A percentile compares a stretch with the other conserved stretches of the same genome.
These are phyloP conservation scores for Tupaia chinensis DNA, from an alignment of 2,113 vertebrate species.

Conservation along the genomic window DNA sequence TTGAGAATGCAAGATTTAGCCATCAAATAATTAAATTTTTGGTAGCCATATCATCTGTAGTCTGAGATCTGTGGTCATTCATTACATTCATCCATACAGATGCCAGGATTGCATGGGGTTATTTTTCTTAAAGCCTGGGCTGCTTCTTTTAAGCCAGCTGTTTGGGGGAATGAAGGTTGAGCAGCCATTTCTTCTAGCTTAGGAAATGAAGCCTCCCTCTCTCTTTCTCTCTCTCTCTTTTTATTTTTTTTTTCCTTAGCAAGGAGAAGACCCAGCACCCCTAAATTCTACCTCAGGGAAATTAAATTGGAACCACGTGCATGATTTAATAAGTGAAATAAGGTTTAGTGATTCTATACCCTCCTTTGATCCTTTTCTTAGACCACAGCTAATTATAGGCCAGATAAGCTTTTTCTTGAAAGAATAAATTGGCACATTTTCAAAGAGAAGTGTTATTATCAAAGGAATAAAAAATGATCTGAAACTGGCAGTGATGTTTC, in stretches of 20 bases:
- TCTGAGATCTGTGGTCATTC: not conserved
- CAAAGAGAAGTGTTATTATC: slow-evolving; percentile 83
- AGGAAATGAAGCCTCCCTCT: slow-evolving; percentile 40
- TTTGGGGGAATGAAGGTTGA: not conserved
- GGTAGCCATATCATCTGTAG: not conserved
- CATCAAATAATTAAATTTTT: not conserved
- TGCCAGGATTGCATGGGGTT: not conserved
- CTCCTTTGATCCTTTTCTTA: slow-evolving; percentile 79
- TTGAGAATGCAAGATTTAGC: not conserved
- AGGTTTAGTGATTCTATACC: slow-evolving; percentile 65
- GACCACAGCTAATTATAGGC: slow-evolving; percentile 80
- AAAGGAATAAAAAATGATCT: slow-evolving; percentile 84
- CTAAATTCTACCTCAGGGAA: slow-evolving; percentile 71
- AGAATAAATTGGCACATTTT: slow-evolving; percentile 83
- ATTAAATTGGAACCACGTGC: slow-evolving; percentile 80
- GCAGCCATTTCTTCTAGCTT: not conserved
- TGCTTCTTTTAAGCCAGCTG: not conserved
- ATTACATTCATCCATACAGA: not conserved
- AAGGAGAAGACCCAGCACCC: slow-evolving; percentile 66
- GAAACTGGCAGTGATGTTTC: slow-evolving; percentile 77
- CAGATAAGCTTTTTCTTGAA: slow-evolving; percentile 81
- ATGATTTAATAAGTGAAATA: slow-evolving; percentile 82
- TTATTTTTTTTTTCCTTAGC: slow-evolving; percentile 4
- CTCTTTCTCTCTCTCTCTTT: slow-evolving; percentile 8
- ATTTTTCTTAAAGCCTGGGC: not conserved